Evolutionary conservation across 2,888 invertebrate genomes (phyloP).

Genomic region (Tetragonula carbonaria): DNA sequence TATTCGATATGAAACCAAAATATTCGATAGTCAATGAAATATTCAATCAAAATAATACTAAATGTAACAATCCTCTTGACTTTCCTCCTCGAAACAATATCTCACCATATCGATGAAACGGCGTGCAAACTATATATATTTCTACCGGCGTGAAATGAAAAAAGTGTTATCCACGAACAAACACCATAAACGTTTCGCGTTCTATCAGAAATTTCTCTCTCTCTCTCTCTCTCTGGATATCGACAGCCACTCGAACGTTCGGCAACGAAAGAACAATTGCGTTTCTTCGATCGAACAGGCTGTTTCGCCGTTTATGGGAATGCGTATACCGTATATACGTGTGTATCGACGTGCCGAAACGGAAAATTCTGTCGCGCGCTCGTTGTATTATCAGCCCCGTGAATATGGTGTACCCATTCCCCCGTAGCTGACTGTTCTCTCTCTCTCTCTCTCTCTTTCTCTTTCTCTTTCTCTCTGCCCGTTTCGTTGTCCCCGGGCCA

Average conservation of each 20-base stretch:
- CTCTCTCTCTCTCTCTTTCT: neutral
- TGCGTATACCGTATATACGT: neutral
- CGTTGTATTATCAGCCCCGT: slow-evolving; percentile 53
- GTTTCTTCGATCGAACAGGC: neutral
- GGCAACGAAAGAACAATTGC: neutral
- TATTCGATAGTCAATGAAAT: too few species aligned
- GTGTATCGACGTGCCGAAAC: slow-evolving; percentile 19
- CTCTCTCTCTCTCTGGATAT: neutral
- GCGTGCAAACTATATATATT: neutral
- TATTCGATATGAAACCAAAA: too few species aligned
- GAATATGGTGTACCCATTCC: slow-evolving; percentile 49
- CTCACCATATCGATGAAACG: neutral
- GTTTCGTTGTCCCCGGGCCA: slow-evolving; percentile 34
- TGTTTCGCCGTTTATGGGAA: neutral
- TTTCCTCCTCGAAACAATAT: too few species aligned
- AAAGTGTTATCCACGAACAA: neutral
- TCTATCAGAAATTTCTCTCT: neutral
- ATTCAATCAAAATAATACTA: neutral
- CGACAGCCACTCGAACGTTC: neutral
- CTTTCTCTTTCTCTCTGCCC: neutral
- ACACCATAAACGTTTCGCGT: slow-evolving; percentile 1
- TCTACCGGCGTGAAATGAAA: neutral
- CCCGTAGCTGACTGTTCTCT: neutral
- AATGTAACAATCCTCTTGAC: neutral
- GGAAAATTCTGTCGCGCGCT: slow-evolving; percentile 61